Conservation (phyloP, 2,797 vertebrate species). For the Euthynnus affinis region DNA sequence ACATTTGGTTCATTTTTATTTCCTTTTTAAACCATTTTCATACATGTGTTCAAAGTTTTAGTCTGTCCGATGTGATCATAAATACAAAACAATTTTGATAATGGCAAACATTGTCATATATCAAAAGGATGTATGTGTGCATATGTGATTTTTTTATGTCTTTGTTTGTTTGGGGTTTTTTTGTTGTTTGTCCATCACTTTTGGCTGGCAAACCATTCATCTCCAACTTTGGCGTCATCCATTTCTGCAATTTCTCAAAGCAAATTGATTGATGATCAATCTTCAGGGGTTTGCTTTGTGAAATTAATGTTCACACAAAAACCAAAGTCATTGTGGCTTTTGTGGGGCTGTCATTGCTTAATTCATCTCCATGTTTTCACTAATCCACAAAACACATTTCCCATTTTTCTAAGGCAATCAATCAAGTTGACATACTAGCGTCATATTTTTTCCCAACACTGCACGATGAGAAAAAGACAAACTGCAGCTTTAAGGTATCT, state of each 20-base stretch:
- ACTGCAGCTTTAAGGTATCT: conserved; percentile 63
- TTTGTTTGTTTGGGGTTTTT: conserved; percentile 26
- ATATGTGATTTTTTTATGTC: conserved; percentile 11
- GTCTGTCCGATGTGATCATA: conserved; percentile 28
- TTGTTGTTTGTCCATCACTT: conserved; percentile 74
- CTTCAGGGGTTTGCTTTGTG: conserved; percentile 70
- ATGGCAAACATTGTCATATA: conserved; percentile 51
- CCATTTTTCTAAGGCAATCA: conserved; percentile 76
- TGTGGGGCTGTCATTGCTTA: conserved; percentile 76
- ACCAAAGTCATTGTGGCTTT: conserved; percentile 67
- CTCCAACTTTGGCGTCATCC: conserved; percentile 72
- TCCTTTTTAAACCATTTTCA: conserved; percentile 50
- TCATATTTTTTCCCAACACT: conserved; percentile 63
- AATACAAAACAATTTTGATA: conserved; percentile 48
- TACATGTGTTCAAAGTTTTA: conserved; percentile 27
- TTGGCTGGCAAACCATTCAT: conserved; percentile 78
- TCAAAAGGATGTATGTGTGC: conserved; percentile 47
- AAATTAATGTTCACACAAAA: conserved; percentile 68
- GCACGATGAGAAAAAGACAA: conserved; percentile 69
- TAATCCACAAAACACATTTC: conserved; percentile 75
- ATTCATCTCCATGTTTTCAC: conserved; percentile 77
- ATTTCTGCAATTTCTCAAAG: conserved; percentile 78
- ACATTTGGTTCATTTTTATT: conserved; percentile 41
- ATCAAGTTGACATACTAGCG: conserved; percentile 74
- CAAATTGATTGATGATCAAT: conserved; percentile 79